Base-by-base conservation (phyloP, 2,888 invertebrate species). In the Cepaea hortensis region DNA sequence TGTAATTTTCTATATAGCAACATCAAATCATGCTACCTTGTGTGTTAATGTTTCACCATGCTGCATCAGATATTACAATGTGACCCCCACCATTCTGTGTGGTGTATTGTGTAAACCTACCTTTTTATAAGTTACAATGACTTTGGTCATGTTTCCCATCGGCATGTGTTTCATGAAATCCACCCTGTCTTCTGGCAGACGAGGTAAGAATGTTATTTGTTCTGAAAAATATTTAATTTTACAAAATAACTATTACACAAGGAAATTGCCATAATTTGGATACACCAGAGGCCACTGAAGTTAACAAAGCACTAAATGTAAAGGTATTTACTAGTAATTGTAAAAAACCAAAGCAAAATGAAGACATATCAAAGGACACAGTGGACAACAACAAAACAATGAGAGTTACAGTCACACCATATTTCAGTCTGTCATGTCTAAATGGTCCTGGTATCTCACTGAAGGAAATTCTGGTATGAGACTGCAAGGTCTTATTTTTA, bases 161-260 rank as follows among this genome's bases (percentile, higher is more conserved):
- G 93, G 93, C 93, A 94, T 94, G 84, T 92, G 90, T 80, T 93
- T 92, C 23, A 93, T 90, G 50, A 94, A 90, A 85, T 94, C 92
- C 50, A 89, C 88, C 87, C 92, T 93, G 18, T 88, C 90, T 20
- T 90, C 88, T 15, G 94, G 93, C 55, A 94, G 89, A 7, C 88
- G 81, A 15, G 94, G 94, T 23, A 87, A 86, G 87, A 93, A 94
- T 15, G 89, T 77, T 6, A 94, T 93, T 79, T 90, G 90, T 50
- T 90, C 94, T 94, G 88, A 55, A 90, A 90, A 7, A 50, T 0
- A 35, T 35, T 35, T 0, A 55, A 55, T 55, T 1, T 55, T 11
- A 55, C 0, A 55, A 55, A 1, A 55, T 6, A 55, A 55, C 55
- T 55, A 11, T 55, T 55, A 55, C 55, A 55, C 55, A 55, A 35